Evolutionary conservation across 1,140 invertebrate species (phyloP), one percentile per base, ranked within the genome.

Genomic region (Drosophila repletoides): DNA sequence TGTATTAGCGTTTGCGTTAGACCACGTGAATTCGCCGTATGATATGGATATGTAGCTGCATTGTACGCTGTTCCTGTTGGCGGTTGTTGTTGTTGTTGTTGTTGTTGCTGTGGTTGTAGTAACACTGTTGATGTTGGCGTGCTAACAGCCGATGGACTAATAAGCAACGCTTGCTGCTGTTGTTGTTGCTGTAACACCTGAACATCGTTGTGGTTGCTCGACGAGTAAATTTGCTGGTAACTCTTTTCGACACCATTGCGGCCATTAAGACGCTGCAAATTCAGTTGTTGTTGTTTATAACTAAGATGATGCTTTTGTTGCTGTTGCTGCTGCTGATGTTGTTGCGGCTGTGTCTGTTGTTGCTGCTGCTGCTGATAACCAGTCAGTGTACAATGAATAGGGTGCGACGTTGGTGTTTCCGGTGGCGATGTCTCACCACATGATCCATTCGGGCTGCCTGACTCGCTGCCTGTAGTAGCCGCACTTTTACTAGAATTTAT

Each of bases 381-480:
- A 12, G 72, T 29, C 19, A 53, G 63, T 21, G 66, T 63, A 52
- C 46, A 34, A 1, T 72, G 61, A n/a, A 74, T 58, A 40, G 68
- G 28, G n/a, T 71, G 31, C 38, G 76, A 68, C 10, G 81, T 88
- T 33, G 89, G 88, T 19, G 89, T 89, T 63, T 88, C 86, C 24
- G 89, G 90, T 38, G 89, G 89, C 34, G 89, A 81, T 40, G 79
- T 67, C 22, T 90, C 89, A 3, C 84, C 88, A 14, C 72, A 80
- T 7, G 89, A 90, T 10, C 87, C 89, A 56, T 88, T 86, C 9
- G 89, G 90, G 49, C 88, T 90, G 36, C 89, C 89, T 4, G 89
- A 79, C 41, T 90, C 89, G 55, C 89, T 90, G 28, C 87, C 88
- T 14, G 80, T 87, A 17, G 81, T 76, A 1, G 80, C 59, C 0